Base-by-base conservation (phyloP, 1,140 invertebrate genomes). In the Drosophila paulistorum region DNA sequence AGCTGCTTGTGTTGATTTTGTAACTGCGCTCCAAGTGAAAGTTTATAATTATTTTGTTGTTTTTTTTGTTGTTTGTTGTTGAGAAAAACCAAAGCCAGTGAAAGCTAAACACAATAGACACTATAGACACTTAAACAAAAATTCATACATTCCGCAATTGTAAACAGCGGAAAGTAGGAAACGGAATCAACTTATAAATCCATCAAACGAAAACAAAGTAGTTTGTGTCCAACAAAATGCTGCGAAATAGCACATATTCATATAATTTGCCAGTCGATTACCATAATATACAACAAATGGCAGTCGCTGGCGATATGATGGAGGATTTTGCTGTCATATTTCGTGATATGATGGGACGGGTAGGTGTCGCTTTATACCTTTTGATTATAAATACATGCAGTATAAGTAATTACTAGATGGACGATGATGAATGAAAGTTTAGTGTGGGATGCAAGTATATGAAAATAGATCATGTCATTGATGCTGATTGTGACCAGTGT, bases 271-370 rank as follows among this genome's bases (percentile, higher is more conserved):
- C 90, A 68, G 79, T 86, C 45, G 90, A 91, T 71, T 91, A 90
- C 75, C 87, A 90, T 55, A 91, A 91, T 61, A 80, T 91, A 17
- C 90, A 91, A 60, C 91, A 92, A 68, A 92, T 92, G 91, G 91
- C 91, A 72, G 79, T 92, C 60, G 87, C 89, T 74, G 94, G 94
- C 66, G 94, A 95, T 87, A 93, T 94, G 83, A 93, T 95, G 91
- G 94, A 95, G 85, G 94, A 95, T 91, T 94, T 94, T 89, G 91
- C 94, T 67, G 91, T 94, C 79, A 90, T 95, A 77, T 93, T 93
- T 76, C 93, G 93, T 60, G 93, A 94, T 76, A 93, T 94, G 90
- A 93, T 94, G 92, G 92, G 92, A 91, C 93, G 93, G 94, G 94
- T 94, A 93, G 65, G 90, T 84, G 42, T 74, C 23, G 3, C 3